phyloP scores from a whole-genome alignment of 2,888 invertebrate genomes.

The Halocaridina rubra region DNA sequence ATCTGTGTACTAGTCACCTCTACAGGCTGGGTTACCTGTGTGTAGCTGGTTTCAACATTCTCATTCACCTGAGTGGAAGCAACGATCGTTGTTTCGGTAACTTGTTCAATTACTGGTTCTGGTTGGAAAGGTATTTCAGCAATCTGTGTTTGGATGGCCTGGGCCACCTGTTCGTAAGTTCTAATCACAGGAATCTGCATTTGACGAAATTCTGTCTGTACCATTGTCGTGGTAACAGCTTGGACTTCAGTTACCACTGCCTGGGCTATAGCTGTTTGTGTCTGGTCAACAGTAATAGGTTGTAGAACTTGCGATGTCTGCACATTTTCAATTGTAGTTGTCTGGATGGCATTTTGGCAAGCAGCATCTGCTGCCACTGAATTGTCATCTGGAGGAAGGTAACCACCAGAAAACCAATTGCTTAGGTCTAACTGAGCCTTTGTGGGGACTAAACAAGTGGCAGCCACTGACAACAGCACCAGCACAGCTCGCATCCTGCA shows the following conservation, averaged over 20 bases:
- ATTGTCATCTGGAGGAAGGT: slow-evolving; percentile 12
- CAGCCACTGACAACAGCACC: not conserved
- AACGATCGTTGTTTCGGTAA: slow-evolving; percentile 19
- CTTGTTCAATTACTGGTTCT: slow-evolving; percentile 1
- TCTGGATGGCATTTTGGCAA: slow-evolving; percentile 33
- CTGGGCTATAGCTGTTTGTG: slow-evolving; percentile 39
- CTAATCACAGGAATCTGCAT: slow-evolving; percentile 55
- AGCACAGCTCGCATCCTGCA: slow-evolving; percentile 44
- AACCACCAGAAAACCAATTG: slow-evolving; percentile 8
- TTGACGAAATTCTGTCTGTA: slow-evolving; percentile 34
- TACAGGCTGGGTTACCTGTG: slow-evolving; percentile 15
- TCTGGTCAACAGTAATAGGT: slow-evolving; percentile 41
- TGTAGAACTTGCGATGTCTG: slow-evolving; percentile 37
- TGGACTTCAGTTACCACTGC: slow-evolving; percentile 51
- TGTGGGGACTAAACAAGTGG: not conserved
- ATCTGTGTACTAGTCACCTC: slow-evolving; percentile 24
- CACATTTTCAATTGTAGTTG: slow-evolving; percentile 15
- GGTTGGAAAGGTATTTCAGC: slow-evolving; percentile 37
- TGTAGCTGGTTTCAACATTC: slow-evolving; percentile 35
- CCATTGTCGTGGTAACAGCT: slow-evolving; percentile 53
- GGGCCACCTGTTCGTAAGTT: slow-evolving; percentile 46
- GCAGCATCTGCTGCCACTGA: not conserved
- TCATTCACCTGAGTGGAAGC: slow-evolving; percentile 48
- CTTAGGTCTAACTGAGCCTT: not conserved
- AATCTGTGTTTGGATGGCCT: slow-evolving; percentile 39